Conservation (phyloP, 2,797 vertebrate species). For the Meriones psammophilus region DNA sequence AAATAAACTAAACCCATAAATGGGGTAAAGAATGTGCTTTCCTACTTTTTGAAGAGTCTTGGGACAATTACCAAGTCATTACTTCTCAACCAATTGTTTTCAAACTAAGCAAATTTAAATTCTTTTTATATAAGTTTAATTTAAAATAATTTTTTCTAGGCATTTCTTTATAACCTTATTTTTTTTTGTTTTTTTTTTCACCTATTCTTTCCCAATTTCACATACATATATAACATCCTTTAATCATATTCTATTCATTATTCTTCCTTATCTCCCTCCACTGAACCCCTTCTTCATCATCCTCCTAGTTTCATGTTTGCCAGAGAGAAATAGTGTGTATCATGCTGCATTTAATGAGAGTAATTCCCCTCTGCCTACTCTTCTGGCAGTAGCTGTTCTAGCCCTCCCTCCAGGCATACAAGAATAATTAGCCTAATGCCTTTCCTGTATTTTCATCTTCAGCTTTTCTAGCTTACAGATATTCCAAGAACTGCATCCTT, state of each 20-base stretch:
- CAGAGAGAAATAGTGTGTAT: neutral
- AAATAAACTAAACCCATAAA: neutral
- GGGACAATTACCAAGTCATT: neutral
- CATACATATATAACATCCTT: neutral
- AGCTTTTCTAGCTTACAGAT: neutral
- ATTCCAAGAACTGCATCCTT: neutral
- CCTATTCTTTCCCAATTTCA: neutral
- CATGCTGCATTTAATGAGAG: too few relatives aligned
- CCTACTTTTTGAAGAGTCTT: slow-evolving; percentile 4
- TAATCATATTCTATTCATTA: neutral
- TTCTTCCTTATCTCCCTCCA: neutral
- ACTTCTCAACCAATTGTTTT: slow-evolving; percentile 2
- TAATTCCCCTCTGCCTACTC: neutral
- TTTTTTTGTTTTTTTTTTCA: neutral
- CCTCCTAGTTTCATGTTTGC: neutral
- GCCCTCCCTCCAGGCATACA: neutral
- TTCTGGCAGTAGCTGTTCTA: neutral
- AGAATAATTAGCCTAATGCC: neutral
- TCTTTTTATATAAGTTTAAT: slow-evolving; percentile 35
- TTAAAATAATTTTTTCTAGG: slow-evolving; percentile 58
- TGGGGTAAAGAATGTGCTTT: neutral
- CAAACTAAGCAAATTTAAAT: neutral
- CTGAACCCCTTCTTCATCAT: neutral
- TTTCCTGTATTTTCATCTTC: neutral
- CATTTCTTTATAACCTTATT: neutral